Evolutionary conservation across 2,888 invertebrate genomes (phyloP).

Genomic region (Drosophila prolongata): DNA sequence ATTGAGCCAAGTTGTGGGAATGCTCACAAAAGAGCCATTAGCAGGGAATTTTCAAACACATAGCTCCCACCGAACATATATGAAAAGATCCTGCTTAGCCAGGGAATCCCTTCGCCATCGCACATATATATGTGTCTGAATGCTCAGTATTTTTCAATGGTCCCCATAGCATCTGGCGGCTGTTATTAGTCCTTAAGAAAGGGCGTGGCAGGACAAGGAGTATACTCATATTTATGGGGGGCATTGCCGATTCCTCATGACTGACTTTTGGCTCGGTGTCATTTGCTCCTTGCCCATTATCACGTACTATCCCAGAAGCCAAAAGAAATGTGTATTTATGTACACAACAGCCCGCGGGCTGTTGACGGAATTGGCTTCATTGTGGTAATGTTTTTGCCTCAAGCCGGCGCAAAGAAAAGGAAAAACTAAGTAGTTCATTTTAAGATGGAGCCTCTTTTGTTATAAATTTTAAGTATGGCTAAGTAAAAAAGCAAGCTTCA

Average conservation of each 20-base stretch:
- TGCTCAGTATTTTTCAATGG: slow-evolving; percentile 75
- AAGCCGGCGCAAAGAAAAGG: slow-evolving; percentile 17
- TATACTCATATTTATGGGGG: slow-evolving; percentile 57
- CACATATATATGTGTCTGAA: slow-evolving; percentile 49
- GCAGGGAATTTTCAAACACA: slow-evolving; percentile 73
- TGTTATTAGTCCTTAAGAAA: slow-evolving; percentile 56
- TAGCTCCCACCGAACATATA: slow-evolving; percentile 15
- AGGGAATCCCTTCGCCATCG: slow-evolving; percentile 29
- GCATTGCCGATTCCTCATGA: slow-evolving; percentile 46
- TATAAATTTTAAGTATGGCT: slow-evolving; percentile 76
- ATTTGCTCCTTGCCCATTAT: slow-evolving; percentile 77
- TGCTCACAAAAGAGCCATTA: slow-evolving; percentile 77
- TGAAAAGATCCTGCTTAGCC: slow-evolving; percentile 40
- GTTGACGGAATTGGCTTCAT: slow-evolving; percentile 73
- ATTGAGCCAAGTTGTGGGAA: slow-evolving; percentile 63
- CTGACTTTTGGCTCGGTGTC: slow-evolving; percentile 73
- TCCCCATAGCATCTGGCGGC: slow-evolving; percentile 60
- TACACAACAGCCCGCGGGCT: slow-evolving; percentile 48
- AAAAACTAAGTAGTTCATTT: slow-evolving; percentile 77
- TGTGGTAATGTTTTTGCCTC: slow-evolving; percentile 65
- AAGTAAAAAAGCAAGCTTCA: slow-evolving; percentile 76
- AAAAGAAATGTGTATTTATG: slow-evolving; percentile 43
- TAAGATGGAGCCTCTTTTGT: slow-evolving; percentile 66
- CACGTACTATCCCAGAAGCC: slow-evolving; percentile 69
- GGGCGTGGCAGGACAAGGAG: slow-evolving; percentile 48